Evolutionary conservation across 2,888 invertebrate genomes (phyloP).

Genomic region (Neoitamus cyanurus): DNA sequence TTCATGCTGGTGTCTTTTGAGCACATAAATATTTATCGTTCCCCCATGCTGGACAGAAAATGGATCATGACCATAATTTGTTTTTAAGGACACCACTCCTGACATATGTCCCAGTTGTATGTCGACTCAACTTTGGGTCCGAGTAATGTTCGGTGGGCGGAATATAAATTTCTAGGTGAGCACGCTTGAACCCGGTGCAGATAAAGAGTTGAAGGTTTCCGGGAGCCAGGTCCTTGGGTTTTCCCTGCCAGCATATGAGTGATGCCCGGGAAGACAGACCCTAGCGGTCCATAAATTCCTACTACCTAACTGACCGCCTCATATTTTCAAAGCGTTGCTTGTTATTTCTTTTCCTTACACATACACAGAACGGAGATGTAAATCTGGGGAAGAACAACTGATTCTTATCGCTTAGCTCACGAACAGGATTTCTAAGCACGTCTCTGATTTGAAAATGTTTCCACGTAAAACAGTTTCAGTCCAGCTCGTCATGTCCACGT

Average conservation of each 20-base stretch:
- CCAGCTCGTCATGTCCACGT: too few relatives aligned
- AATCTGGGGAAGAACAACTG: not conserved
- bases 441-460: not conserved
- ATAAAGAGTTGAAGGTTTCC: constrained; percentile 34
- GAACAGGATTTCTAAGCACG: not conserved
- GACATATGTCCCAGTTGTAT: constrained; percentile 41
- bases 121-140: constrained; percentile 33
- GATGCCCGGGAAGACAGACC: not conserved
- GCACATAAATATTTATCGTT: constrained; percentile 43
- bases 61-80: constrained; percentile 47
- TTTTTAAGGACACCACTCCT: constrained; percentile 44
- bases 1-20: constrained; percentile 31
- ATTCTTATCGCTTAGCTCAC: not conserved
- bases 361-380: not conserved
- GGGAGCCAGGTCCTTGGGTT: not conserved
- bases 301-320: not conserved
- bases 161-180: constrained; percentile 42
- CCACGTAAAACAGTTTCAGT: too few relatives aligned
- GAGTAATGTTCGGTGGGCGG: constrained; percentile 24
- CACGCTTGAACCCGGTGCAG: constrained; percentile 22
- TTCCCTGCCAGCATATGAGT: not conserved
- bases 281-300: not conserved
- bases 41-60: constrained; percentile 30
- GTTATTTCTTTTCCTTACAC: not conserved
- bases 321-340: not conserved